These are phyloP conservation scores for Drosophila mulleri DNA, from an alignment of 2,888 invertebrate genomes.

Conservation along the genomic window DNA sequence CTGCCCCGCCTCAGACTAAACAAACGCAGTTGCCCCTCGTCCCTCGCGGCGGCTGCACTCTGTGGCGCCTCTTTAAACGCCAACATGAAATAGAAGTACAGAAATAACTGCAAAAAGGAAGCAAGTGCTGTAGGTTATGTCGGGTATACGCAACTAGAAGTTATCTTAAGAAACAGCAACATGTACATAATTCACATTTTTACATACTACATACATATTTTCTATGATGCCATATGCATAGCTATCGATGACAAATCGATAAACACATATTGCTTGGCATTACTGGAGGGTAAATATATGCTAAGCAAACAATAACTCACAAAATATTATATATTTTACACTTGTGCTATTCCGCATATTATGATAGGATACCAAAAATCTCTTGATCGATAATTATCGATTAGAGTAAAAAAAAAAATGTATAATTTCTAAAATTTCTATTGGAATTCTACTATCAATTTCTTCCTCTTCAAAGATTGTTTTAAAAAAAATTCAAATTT, in stretches of 20 bases:
- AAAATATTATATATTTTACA: rapidly evolving
- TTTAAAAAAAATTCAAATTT: too few species aligned
- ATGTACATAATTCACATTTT: too few species aligned
- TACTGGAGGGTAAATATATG: not conserved
- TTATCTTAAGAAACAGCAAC: not conserved
- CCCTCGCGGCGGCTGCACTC: not conserved
- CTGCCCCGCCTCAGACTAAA: slow-evolving; percentile 30
- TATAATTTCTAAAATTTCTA: too few species aligned
- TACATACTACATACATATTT: too few species aligned
- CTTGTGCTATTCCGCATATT: not conserved
- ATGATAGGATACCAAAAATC: too few species aligned
- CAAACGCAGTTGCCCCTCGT: not conserved
- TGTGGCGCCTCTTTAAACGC: slow-evolving; percentile 1
- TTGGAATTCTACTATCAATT: too few species aligned
- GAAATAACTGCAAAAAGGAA: slow-evolving; percentile 28
- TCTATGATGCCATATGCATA: not conserved
- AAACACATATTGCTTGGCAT: too few species aligned
- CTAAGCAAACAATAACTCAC: not conserved
- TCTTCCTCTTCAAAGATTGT: too few species aligned
- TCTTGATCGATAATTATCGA: not conserved
- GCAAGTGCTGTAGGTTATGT: not conserved
- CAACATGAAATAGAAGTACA: slow-evolving; percentile 36
- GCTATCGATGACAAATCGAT: not conserved
- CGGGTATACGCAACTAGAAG: not conserved
- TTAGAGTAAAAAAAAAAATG: too few species aligned